Conservation (phyloP, 2,113 vertebrate species). For the Oreochromis spilurus region DNA sequence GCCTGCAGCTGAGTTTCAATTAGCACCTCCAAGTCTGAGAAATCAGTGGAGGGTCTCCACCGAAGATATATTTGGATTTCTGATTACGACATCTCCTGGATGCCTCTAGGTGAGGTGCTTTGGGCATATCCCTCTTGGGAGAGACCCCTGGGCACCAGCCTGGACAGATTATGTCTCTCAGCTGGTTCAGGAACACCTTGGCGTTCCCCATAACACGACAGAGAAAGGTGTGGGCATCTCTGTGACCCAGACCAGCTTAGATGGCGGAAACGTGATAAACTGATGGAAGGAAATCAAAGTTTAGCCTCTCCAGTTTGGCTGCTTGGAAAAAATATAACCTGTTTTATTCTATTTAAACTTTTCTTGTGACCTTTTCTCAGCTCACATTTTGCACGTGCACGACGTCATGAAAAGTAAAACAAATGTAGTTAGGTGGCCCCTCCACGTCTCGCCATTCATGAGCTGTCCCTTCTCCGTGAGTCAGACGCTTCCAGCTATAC, state of each 20-base stretch:
- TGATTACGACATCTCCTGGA: not conserved
- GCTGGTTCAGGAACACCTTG: not conserved
- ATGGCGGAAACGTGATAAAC: not conserved
- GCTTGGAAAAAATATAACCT: not conserved
- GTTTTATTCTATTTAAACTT: not conserved
- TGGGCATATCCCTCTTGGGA: not conserved
- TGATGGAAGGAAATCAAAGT: not conserved
- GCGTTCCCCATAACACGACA: not conserved
- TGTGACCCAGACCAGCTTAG: not conserved
- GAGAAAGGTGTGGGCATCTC: not conserved
- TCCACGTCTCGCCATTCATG: not conserved
- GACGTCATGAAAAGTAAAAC: not conserved
- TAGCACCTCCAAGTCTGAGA: not conserved
- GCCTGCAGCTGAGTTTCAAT: not conserved
- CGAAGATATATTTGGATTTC: not conserved
- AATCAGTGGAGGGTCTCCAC: not conserved
- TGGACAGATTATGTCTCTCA: not conserved
- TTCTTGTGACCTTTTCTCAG: not conserved
- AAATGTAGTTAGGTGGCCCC: not conserved
- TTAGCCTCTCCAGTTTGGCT: not conserved
- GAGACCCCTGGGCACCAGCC: not conserved
- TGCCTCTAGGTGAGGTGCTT: not conserved
- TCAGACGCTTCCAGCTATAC: not conserved
- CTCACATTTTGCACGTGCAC: not conserved
- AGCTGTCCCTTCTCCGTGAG: not conserved